These are phyloP conservation scores for Eciton burchellii DNA, from an alignment of 1,140 invertebrate genomes.

Conservation along the genomic window DNA sequence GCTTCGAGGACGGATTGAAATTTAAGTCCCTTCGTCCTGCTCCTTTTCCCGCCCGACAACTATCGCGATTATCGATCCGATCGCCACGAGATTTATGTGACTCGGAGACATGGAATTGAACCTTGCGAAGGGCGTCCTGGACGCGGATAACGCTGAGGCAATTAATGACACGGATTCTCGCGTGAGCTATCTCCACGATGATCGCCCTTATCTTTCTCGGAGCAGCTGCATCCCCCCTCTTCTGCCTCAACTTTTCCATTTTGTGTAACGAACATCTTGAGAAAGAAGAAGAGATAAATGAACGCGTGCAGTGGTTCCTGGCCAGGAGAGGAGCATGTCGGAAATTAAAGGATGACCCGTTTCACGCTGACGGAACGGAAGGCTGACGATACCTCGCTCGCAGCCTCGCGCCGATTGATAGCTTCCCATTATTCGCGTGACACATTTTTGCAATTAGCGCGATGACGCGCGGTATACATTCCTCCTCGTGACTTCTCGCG, in stretches of 20 bases:
- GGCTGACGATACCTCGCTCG: not conserved
- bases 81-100: constrained; percentile 12
- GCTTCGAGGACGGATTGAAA: constrained; percentile 28
- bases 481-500: not conserved
- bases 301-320: not conserved
- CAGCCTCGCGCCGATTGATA: not conserved
- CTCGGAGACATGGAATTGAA: constrained; percentile 8
- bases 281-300: not conserved
- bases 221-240: too few relatives aligned
- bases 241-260: not conserved
- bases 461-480: not conserved
- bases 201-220: not conserved
- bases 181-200: not conserved
- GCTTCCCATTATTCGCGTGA: constrained; percentile 2
- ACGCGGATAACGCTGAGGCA: not conserved
- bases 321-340: too few relatives aligned
- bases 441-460: constrained; percentile 13
- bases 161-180: not conserved
- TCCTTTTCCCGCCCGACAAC: not conserved
- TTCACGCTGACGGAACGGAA: not conserved
- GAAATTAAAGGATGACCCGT: not conserved
- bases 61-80: constrained; percentile 8
- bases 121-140: not conserved
- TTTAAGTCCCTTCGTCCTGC: constrained; percentile 1
- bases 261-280: not conserved